A percentile compares a stretch with the other conserved stretches of the same genome.
Evolutionary conservation across 2,113 vertebrate genomes (phyloP).

Genomic region (Mystacornis crossleyi): DNA sequence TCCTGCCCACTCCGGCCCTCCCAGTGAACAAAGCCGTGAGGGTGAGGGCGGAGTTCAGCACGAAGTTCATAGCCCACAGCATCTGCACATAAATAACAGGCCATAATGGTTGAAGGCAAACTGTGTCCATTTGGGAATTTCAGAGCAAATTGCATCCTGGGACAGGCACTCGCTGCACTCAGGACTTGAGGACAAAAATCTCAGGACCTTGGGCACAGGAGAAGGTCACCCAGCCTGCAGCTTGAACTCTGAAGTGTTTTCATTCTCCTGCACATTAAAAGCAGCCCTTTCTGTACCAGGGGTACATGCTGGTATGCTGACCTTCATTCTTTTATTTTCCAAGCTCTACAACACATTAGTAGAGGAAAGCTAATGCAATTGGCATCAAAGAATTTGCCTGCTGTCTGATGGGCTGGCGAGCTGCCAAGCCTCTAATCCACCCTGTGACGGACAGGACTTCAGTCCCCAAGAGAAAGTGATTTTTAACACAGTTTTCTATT

Average conservation of each 20-base stretch:
- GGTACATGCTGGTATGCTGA: slow-evolving; percentile 44
- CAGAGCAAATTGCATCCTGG: slow-evolving; percentile 45
- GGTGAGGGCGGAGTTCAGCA: background rate
- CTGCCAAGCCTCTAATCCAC: slow-evolving; percentile 64
- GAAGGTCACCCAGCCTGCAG: slow-evolving; percentile 47
- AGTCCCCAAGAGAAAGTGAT: slow-evolving; percentile 38
- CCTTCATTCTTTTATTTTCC: slow-evolving; percentile 72
- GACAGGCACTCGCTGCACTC: slow-evolving; percentile 17
- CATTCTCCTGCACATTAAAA: slow-evolving; percentile 51
- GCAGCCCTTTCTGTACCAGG: slow-evolving; percentile 27
- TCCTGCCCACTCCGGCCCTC: background rate
- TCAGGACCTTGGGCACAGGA: background rate
- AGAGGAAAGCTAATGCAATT: slow-evolving; percentile 64
- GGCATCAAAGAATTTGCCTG: slow-evolving; percentile 70
- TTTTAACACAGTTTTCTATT: slow-evolving; percentile 56
- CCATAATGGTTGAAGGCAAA: slow-evolving; percentile 13
- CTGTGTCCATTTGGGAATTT: slow-evolving; percentile 34
- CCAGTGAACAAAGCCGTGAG: background rate
- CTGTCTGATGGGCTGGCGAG: slow-evolving; percentile 39
- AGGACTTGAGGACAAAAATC: slow-evolving; percentile 38
- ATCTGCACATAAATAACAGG: slow-evolving; percentile 17
- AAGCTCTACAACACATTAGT: slow-evolving; percentile 63
- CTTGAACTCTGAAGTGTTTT: slow-evolving; percentile 1
- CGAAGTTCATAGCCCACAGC: slow-evolving; percentile 2
- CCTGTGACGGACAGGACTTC: slow-evolving; percentile 53